Evolutionary conservation across 2,797 vertebrate species (phyloP).

Genomic region (Phylloscopus collybita): DNA sequence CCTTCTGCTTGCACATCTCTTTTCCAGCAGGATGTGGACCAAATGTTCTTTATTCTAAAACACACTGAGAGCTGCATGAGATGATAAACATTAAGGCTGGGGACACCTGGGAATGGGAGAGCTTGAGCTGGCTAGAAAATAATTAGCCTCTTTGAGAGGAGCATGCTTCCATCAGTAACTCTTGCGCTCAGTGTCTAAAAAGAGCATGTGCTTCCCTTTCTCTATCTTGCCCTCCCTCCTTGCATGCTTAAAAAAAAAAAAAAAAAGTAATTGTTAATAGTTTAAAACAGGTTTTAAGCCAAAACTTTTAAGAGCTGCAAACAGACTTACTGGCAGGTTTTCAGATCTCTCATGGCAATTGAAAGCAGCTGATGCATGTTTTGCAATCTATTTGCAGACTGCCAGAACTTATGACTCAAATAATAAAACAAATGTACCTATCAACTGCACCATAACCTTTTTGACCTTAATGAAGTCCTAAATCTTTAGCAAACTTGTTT

Average conservation of each 20-base stretch:
- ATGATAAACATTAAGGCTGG: not conserved
- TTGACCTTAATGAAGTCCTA: constrained; percentile 72
- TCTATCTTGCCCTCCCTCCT: too few species aligned
- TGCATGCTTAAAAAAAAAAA: not conserved
- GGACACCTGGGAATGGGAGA: not conserved
- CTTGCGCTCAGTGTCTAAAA: not conserved
- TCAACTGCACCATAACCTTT: constrained; percentile 65
- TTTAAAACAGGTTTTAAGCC: constrained; percentile 71
- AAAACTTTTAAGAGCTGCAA: constrained; percentile 77
- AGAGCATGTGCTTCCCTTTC: constrained; percentile 10
- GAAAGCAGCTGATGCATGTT: constrained; percentile 79
- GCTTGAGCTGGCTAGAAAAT: not conserved
- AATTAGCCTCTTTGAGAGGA: not conserved
- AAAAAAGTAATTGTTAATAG: constrained; percentile 63
- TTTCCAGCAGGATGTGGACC: not conserved
- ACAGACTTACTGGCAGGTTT: constrained; percentile 75
- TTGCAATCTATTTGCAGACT: constrained; percentile 64
- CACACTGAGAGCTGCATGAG: not conserved
- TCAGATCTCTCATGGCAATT: constrained; percentile 73
- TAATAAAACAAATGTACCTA: constrained; percentile 76
- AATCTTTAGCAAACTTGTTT: constrained; percentile 61
- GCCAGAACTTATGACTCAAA: constrained; percentile 76
- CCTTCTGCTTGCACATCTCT: not conserved
- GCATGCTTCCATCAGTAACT: not conserved
- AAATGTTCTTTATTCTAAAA: not conserved